A percentile compares a stretch with the other conserved stretches of the same genome.
Conservation (phyloP, 2,888 invertebrate species). For the Dryobota labecula region DNA sequence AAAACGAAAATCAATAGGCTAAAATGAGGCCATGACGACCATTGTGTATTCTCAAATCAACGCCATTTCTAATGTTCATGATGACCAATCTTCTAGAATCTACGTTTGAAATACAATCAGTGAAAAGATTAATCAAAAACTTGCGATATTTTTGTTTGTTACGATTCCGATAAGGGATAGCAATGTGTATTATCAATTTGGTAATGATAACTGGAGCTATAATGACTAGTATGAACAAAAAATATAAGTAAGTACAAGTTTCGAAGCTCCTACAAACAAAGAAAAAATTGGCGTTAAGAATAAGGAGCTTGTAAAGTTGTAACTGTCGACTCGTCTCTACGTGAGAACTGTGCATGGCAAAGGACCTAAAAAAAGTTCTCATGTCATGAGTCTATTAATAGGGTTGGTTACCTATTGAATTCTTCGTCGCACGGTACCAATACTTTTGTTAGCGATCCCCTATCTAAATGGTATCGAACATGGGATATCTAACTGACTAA, state of each 20-base stretch:
- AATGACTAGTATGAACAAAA: constrained; percentile 12
- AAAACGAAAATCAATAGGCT: constrained; percentile 46
- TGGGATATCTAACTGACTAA: constrained; percentile 19
- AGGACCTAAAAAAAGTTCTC: constrained; percentile 55
- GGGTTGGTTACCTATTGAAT: constrained; percentile 47
- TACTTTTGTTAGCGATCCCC: constrained; percentile 45
- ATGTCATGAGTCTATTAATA: constrained; percentile 59
- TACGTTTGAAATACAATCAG: constrained; percentile 14
- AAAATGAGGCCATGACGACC: constrained; percentile 42
- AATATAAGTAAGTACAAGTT: neutral
- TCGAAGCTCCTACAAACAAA: constrained; percentile 15
- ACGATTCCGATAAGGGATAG: constrained; percentile 30
- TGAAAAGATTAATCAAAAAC: constrained; percentile 14
- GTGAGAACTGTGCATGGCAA: constrained; percentile 55
- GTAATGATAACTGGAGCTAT: constrained; percentile 5
- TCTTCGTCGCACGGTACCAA: constrained; percentile 28
- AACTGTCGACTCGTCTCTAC: constrained; percentile 47
- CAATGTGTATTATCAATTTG: constrained; percentile 25
- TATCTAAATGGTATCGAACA: constrained; percentile 34
- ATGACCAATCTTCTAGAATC: constrained; percentile 4
- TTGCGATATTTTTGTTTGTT: constrained; percentile 29
- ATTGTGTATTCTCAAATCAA: constrained; percentile 38
- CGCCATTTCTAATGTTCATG: constrained; percentile 20
- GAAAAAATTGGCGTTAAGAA: constrained; percentile 17
- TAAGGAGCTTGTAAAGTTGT: constrained; percentile 31